These are phyloP conservation scores for Eleginops maclovinus DNA, from an alignment of 2,113 vertebrate species.

Conservation along the genomic window DNA sequence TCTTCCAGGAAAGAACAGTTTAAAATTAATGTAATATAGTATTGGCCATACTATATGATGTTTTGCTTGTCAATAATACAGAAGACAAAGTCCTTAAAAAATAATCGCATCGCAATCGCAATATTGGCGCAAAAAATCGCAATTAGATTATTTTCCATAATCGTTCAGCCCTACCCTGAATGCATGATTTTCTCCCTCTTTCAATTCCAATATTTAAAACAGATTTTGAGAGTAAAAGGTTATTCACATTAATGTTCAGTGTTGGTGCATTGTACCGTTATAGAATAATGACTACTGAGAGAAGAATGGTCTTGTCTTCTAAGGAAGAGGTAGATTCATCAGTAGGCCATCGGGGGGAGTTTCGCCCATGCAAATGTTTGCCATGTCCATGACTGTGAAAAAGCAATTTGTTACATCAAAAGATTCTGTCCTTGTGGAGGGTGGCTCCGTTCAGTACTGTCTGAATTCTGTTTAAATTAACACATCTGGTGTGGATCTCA, in stretches of 20 bases:
- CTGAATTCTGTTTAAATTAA: conserved; percentile 38
- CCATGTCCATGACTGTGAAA: neutral
- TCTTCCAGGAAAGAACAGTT: too few relatives aligned
- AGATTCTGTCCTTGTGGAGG: conserved; percentile 31
- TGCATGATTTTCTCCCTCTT: neutral
- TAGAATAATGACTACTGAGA: neutral
- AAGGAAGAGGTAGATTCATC: neutral
- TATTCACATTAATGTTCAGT: neutral
- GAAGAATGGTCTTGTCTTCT: neutral
- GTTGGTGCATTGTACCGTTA: neutral
- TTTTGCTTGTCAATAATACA: too few relatives aligned
- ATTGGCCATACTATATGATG: too few relatives aligned
- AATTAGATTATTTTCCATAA: too few relatives aligned
- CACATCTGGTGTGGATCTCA: conserved; percentile 40
- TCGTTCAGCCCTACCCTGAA: too few relatives aligned
- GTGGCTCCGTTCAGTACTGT: neutral
- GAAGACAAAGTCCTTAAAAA: too few relatives aligned
- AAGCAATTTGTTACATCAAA: conserved; percentile 57
- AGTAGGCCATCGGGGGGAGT: neutral
- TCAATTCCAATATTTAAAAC: too few relatives aligned
- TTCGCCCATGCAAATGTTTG: conserved; percentile 9
- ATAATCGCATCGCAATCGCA: too few relatives aligned
- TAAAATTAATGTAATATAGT: too few relatives aligned
- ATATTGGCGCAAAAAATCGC: too few relatives aligned
- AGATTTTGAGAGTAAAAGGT: neutral